phyloP scores from a whole-genome alignment of 2,113 vertebrate genomes.

The Corythoichthys haematopterus region DNA sequence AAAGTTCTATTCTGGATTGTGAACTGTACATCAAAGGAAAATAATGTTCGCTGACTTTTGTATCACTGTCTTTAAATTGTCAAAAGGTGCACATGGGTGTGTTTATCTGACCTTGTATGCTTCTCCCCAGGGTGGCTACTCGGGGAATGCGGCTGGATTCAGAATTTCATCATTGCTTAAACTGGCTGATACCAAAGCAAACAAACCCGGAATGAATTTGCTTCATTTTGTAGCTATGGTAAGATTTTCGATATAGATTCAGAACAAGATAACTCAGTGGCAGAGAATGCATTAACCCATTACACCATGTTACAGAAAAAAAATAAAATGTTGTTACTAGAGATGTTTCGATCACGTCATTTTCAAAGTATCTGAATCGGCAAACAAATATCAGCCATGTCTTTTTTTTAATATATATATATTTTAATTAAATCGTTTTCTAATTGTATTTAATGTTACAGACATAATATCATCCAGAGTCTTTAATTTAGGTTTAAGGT shows the following conservation, averaged over 20 bases:
- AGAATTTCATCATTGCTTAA: constrained; percentile 77
- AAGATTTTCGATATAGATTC: constrained; percentile 32
- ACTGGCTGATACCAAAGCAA: constrained; percentile 81
- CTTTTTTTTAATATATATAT: too few species aligned
- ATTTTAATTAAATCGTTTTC: too few species aligned
- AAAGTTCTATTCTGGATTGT: constrained; percentile 34
- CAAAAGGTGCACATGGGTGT: constrained; percentile 8
- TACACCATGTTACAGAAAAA: too few species aligned
- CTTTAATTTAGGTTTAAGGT: too few species aligned
- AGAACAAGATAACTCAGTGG: not conserved
- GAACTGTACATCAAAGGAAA: constrained; percentile 6
- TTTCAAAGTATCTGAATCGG: too few species aligned
- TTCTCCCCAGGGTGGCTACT: constrained; percentile 75
- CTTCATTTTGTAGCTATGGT: constrained; percentile 85
- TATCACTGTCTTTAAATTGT: constrained; percentile 44
- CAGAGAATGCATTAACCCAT: too few species aligned
- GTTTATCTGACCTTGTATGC: constrained; percentile 39
- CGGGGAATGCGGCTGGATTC: constrained; percentile 80
- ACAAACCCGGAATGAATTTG: constrained; percentile 80
- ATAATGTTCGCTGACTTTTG: constrained; percentile 19
- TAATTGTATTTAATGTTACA: too few species aligned
- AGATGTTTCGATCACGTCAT: too few species aligned
- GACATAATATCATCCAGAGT: too few species aligned
- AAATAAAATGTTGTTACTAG: too few species aligned
- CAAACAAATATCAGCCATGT: too few species aligned